Percentiles rank a stretch among this genome's conserved stretches.
These are phyloP conservation scores for Ptyas mucosa DNA, from an alignment of 2,113 vertebrate genomes.

Conservation along the genomic window DNA sequence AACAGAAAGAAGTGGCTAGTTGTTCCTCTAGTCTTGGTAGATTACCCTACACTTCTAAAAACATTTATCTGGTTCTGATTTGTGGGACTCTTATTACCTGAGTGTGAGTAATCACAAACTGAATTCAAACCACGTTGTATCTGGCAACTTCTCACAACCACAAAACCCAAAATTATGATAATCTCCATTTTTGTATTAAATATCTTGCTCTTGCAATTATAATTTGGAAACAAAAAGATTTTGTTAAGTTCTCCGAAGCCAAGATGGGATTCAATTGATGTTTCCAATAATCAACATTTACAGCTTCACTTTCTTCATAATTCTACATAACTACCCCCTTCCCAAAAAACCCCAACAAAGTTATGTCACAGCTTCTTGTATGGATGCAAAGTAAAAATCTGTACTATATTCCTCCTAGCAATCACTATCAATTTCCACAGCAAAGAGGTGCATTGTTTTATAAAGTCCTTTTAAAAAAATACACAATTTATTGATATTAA, in stretches of 20 bases:
- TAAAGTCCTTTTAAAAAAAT: background rate
- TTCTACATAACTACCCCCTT: background rate
- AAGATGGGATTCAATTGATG: background rate
- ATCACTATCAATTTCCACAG: background rate
- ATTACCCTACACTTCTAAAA: background rate
- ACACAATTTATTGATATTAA: background rate
- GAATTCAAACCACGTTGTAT: background rate
- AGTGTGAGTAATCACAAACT: background rate
- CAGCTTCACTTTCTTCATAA: background rate
- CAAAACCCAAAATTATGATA: background rate
- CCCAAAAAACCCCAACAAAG: background rate
- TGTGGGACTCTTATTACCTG: background rate
- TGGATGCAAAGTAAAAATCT: background rate
- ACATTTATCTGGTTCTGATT: background rate
- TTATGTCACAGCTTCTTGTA: background rate
- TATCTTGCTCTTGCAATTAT: background rate
- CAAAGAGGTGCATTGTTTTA: background rate
- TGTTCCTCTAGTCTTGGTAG: background rate
- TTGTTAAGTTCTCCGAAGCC: background rate
- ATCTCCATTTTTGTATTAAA: background rate
- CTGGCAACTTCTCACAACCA: background rate
- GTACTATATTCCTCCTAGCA: background rate
- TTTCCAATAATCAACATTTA: background rate
- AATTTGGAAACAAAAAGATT: background rate
- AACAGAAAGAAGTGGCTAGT: background rate